Conservation (phyloP, 1,140 invertebrate species). For the Lanistes nyassanus region DNA sequence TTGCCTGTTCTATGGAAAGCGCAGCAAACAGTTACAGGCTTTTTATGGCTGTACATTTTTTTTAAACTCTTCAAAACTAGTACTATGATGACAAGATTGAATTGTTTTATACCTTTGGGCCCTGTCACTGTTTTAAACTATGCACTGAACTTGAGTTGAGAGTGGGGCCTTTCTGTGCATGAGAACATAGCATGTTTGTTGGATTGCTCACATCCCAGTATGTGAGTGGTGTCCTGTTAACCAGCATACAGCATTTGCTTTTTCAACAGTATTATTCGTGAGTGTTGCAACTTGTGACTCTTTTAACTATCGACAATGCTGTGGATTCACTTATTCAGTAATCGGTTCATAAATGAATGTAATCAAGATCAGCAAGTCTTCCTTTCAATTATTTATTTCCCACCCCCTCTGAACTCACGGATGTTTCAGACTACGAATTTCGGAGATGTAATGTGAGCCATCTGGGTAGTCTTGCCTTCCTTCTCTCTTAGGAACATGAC, state of each 20-base stretch:
- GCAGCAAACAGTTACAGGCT: too few species aligned
- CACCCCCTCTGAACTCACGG: too few species aligned
- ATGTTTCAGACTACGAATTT: too few species aligned
- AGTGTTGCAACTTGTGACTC: background rate
- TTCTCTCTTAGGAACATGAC: slow-evolving; percentile 11
- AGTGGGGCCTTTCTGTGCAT: slow-evolving; percentile 5
- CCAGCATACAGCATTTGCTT: slow-evolving; percentile 18
- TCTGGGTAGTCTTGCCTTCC: slow-evolving; percentile 6
- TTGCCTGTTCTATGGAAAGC: background rate
- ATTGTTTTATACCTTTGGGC: background rate
- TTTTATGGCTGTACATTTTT: too few species aligned
- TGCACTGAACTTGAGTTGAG: background rate
- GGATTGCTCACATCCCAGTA: background rate
- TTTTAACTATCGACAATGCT: slow-evolving; percentile 15
- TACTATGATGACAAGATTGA: background rate
- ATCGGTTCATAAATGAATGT: background rate
- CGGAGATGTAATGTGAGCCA: background rate
- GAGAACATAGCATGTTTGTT: slow-evolving; percentile 1
- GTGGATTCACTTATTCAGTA: slow-evolving; percentile 3
- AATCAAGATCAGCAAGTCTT: slow-evolving; percentile 10
- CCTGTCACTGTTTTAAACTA: background rate
- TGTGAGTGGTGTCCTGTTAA: slow-evolving; percentile 3
- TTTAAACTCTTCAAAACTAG: too few species aligned
- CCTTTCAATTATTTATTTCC: slow-evolving; percentile 6
- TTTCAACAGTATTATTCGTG: slow-evolving; percentile 19